Conservation (phyloP, 2,888 invertebrate species). For the Anagyrus pseudococci region DNA sequence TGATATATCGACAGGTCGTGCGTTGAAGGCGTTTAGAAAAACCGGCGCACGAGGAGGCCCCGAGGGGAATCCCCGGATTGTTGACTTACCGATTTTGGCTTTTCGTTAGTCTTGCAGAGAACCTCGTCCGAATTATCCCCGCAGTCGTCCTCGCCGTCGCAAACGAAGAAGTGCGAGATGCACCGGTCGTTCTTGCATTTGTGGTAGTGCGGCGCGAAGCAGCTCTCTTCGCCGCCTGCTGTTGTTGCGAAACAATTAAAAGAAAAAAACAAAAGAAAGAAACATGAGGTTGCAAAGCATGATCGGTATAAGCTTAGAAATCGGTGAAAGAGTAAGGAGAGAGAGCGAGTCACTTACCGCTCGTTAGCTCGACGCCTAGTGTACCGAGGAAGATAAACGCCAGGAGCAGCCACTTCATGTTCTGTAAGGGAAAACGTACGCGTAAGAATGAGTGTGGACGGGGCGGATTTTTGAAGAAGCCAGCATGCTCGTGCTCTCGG, state of each 20-base stretch:
- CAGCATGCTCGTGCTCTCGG: no score
- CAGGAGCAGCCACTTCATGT: slow-evolving; percentile 32
- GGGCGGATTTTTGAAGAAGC: no score
- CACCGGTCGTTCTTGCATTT: slow-evolving; percentile 65
- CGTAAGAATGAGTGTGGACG: no score
- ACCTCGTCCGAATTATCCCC: slow-evolving; percentile 67
- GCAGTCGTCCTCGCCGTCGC: slow-evolving; percentile 68
- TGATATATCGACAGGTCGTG: no score
- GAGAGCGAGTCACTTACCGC: no score
- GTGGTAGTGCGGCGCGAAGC: slow-evolving; percentile 53
- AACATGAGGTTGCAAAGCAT: not conserved
- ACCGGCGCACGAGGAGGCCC: no score
- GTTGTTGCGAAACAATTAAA: not conserved
- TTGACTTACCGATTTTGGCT: slow-evolving; percentile 7
- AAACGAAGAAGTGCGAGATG: slow-evolving; percentile 63
- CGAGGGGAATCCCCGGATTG: not conserved
- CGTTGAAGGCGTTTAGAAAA: no score
- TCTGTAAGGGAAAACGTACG: slow-evolving; percentile 21
- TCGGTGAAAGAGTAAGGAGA: no score
- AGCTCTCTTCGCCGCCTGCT: slow-evolving; percentile 2
- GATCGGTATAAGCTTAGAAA: no score
- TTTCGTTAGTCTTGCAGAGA: slow-evolving; percentile 53
- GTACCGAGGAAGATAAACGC: slow-evolving; percentile 23
- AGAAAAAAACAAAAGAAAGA: not conserved
- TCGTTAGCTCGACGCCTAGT: not conserved